Percentiles rank a stretch among this genome's conserved stretches.
Evolutionary conservation across 2,797 vertebrate species (phyloP).

Genomic region (Sebastes itinus): DNA sequence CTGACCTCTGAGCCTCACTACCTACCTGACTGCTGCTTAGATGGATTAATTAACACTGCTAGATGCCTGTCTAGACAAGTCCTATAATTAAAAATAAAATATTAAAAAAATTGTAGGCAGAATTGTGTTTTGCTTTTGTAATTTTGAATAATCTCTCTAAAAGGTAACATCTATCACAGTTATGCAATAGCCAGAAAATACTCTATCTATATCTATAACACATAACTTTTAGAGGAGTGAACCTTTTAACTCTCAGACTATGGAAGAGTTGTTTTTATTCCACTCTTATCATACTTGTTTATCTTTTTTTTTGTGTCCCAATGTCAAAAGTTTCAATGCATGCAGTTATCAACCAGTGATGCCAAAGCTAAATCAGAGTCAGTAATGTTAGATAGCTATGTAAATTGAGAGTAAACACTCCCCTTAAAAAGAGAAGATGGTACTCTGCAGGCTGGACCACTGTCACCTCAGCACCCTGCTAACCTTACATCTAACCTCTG

Average conservation of each 20-base stretch:
- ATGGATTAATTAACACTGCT: too few species aligned
- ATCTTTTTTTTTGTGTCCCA: background rate
- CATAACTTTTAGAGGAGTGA: background rate
- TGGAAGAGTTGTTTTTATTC: background rate
- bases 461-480: background rate
- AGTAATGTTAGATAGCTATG: background rate
- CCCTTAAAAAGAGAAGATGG: background rate
- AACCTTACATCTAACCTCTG: background rate
- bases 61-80: background rate
- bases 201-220: background rate
- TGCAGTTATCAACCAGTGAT: background rate
- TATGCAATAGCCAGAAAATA: background rate
- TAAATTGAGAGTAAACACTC: background rate
- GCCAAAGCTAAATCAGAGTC: background rate
- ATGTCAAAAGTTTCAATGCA: constrained; percentile 44
- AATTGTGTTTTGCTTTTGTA: background rate
- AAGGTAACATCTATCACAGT: background rate
- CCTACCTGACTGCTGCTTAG: background rate
- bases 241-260: too few species aligned
- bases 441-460: background rate
- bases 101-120: background rate
- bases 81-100: background rate
- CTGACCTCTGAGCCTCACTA: background rate
- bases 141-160: background rate
- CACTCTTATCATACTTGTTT: background rate